Evolutionary conservation across 2,797 vertebrate genomes (phyloP).

Genomic region (Pristis pectinata): DNA sequence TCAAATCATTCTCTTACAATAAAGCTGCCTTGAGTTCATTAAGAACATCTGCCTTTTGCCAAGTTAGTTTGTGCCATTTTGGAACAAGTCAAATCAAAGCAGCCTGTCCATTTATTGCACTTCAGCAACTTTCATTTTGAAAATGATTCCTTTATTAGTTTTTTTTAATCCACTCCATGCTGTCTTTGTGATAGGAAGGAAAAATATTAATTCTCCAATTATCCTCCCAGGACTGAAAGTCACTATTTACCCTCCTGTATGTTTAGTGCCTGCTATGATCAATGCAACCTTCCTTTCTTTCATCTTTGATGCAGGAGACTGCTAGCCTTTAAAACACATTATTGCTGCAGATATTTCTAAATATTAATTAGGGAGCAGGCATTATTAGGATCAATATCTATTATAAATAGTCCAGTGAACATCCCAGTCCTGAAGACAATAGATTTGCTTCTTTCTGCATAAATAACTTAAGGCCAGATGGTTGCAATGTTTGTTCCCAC

Average conservation of each 20-base stretch:
- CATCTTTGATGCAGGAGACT: too few relatives aligned
- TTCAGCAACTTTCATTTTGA: not conserved
- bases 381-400: not conserved
- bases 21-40: not conserved
- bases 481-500: not conserved
- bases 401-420: not conserved
- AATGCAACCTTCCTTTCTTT: not conserved
- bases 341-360: not conserved
- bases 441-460: conserved; percentile 2
- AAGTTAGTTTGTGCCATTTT: not conserved
- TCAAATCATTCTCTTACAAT: not conserved
- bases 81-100: not conserved
- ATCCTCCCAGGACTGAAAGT: not conserved
- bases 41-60: not conserved
- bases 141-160: conserved; percentile 6
- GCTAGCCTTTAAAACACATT: not conserved
- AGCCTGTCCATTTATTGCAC: not conserved
- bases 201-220: not conserved
- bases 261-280: not conserved
- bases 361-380: not conserved
- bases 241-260: not conserved
- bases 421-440: not conserved
- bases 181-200: not conserved
- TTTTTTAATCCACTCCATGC: not conserved
- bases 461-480: not conserved